phyloP scores from a whole-genome alignment of 2,797 vertebrate genomes.

The Muraenolepis orangiensis region DNA sequence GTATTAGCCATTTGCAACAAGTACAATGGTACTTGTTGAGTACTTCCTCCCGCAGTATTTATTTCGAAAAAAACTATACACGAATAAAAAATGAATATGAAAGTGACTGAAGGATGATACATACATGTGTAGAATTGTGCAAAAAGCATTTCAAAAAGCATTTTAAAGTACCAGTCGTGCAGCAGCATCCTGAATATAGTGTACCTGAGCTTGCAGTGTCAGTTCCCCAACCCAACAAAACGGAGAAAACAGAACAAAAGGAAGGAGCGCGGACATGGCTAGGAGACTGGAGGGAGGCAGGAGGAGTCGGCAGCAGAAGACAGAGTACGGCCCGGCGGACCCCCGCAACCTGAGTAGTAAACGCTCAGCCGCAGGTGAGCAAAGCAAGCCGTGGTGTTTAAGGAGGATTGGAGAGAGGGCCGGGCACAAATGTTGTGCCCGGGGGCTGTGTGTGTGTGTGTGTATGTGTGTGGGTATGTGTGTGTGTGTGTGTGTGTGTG shows the following conservation, averaged over 20 bases:
- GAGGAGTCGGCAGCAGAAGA: background rate
- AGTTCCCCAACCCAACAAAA: background rate
- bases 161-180: no score
- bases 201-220: background rate
- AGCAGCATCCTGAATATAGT: no score
- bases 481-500: background rate
- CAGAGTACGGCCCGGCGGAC: background rate
- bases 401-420: constrained; percentile 24
- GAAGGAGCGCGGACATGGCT: background rate
- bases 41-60: no score
- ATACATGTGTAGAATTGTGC: no score
- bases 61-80: no score
- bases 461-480: background rate
- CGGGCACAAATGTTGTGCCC: constrained; percentile 14
- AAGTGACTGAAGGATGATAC: no score
- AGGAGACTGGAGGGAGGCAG: background rate
- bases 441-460: background rate
- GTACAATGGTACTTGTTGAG: no score
- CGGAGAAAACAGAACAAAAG: background rate
- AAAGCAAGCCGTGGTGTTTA: constrained; percentile 29
- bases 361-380: constrained; percentile 24
- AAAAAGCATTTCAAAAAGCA: no score
- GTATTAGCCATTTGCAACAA: no score
- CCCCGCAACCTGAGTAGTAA: constrained; percentile 11
- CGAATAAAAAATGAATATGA: no score